Evolutionary conservation across 2,888 invertebrate species (phyloP), one percentile per base, ranked within the genome.

Genomic region (Drosophila kuntzei): DNA sequence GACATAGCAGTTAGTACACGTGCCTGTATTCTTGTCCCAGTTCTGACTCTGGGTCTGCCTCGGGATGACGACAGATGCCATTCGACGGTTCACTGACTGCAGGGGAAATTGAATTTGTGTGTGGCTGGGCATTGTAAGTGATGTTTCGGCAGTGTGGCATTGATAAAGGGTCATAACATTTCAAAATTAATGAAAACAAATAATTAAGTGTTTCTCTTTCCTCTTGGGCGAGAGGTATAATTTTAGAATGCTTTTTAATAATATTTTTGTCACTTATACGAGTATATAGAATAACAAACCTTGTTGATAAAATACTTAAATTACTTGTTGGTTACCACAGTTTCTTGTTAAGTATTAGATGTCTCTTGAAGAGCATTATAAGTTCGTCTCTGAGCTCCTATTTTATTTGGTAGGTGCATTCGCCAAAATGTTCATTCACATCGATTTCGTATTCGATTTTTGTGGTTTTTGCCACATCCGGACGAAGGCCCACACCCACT

Each of bases 31-130:
- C 22, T 20, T 20, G 20, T 32, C 16, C 39, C 36, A 27, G 20
- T 25, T 18, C 22, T 44, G 55, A 36, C 25, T 20, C 51, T 49
- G 60, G n/a, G 9, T n/a, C 64, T 53, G 79, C 34, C 37, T 62
- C 41, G 41, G 68, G 60, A 68, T 60, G 65, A 57, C 60, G 60
- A 54, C 71, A 62, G 53, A 43, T 68, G 61, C 67, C 58, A 62
- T 64, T 51, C 59, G 57, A 22, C 69, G 75, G 57, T 60, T 46
- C 60, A 76, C 58, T 82, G 66, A 62, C 70, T 81, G 76, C 70
- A 75, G 49, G 82, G 88, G 88, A 84, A 84, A 84, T 84, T 89
- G 88, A 84, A 89, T 81, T 75, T 89, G 59, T 68, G 53, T 59
- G 37, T 51, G 16, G 47, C 43, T 50, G 44, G 20, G 44, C 18